Conservation (phyloP, 1,140 invertebrate genomes). For the Pseudoatta argentina region DNA sequence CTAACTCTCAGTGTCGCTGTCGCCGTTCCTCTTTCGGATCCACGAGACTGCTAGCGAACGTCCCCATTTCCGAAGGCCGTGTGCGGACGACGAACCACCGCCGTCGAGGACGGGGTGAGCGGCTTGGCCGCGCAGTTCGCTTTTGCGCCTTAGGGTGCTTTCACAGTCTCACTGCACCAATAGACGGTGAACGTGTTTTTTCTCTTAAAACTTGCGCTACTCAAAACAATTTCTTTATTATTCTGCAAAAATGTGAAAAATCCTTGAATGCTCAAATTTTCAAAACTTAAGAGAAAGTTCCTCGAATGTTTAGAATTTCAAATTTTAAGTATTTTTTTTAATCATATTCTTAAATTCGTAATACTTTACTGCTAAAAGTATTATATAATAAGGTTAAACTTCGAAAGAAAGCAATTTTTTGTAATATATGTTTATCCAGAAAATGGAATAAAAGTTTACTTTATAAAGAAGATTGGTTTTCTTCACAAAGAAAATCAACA, state of each 20-base stretch:
- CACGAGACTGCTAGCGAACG: slow-evolving; percentile 73
- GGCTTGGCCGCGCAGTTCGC: slow-evolving; percentile 75
- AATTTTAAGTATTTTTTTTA: background rate
- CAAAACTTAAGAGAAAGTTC: background rate
- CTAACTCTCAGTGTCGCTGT: slow-evolving; percentile 38
- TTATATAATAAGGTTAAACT: background rate
- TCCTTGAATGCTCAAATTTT: background rate
- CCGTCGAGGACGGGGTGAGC: slow-evolving; percentile 83
- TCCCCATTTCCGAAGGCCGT: slow-evolving; percentile 83
- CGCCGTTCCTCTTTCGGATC: slow-evolving; percentile 55
- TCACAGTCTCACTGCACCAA: slow-evolving; percentile 52
- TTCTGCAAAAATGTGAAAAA: background rate
- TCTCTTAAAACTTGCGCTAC: background rate
- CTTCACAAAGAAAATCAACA: background rate
- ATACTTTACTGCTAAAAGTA: background rate
- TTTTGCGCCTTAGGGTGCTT: slow-evolving; percentile 71
- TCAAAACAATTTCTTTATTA: background rate
- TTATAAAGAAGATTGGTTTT: background rate
- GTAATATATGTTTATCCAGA: background rate
- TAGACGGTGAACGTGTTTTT: slow-evolving; percentile 13
- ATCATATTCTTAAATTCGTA: slow-evolving; percentile 4
- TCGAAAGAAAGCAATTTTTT: background rate
- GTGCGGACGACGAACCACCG: slow-evolving; percentile 84
- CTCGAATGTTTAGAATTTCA: background rate
- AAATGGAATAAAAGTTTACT: slow-evolving; percentile 20